Evolutionary conservation across 2,888 invertebrate genomes (phyloP).

Genomic region (Nephrotoma appendiculata): DNA sequence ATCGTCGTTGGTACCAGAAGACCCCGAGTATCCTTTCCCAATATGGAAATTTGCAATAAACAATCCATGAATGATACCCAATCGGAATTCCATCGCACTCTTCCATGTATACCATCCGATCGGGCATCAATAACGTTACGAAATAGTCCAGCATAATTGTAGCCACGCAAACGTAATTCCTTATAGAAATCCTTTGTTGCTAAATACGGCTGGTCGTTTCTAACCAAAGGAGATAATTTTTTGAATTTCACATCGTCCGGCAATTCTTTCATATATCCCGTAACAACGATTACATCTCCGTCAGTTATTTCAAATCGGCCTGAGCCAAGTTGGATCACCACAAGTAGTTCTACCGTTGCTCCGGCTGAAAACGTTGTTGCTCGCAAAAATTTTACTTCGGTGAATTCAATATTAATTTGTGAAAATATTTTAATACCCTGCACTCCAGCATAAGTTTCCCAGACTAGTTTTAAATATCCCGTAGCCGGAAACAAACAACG

Average conservation of each 20-base stretch:
- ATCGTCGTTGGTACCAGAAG: constrained; percentile 64
- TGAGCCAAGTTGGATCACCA: constrained; percentile 44
- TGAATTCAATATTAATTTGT: constrained; percentile 38
- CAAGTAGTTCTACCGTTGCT: constrained; percentile 33
- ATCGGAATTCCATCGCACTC: constrained; percentile 55
- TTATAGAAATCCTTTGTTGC: constrained; percentile 52
- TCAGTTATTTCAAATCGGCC: constrained; percentile 51
- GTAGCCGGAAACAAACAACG: constrained; percentile 55
- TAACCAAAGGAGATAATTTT: constrained; percentile 15
- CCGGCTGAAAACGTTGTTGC: constrained; percentile 66
- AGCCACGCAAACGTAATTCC: constrained; percentile 54
- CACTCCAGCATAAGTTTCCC: constrained; percentile 65
- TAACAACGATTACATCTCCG: constrained; percentile 51
- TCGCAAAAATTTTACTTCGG: constrained; percentile 67
- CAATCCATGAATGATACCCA: constrained; percentile 85
- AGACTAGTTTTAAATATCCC: constrained; percentile 61
- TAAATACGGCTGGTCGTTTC: constrained; percentile 25
- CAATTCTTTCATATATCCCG: constrained; percentile 45
- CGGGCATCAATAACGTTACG: constrained; percentile 23
- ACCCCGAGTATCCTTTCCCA: constrained; percentile 51
- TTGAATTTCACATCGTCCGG: constrained; percentile 28
- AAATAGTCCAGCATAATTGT: constrained; percentile 38
- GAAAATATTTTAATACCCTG: constrained; percentile 25
- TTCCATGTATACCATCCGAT: constrained; percentile 25
- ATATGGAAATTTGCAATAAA: constrained; percentile 68